Conservation (phyloP, 2,113 vertebrate genomes). For the Xenopus laevis region DNA sequence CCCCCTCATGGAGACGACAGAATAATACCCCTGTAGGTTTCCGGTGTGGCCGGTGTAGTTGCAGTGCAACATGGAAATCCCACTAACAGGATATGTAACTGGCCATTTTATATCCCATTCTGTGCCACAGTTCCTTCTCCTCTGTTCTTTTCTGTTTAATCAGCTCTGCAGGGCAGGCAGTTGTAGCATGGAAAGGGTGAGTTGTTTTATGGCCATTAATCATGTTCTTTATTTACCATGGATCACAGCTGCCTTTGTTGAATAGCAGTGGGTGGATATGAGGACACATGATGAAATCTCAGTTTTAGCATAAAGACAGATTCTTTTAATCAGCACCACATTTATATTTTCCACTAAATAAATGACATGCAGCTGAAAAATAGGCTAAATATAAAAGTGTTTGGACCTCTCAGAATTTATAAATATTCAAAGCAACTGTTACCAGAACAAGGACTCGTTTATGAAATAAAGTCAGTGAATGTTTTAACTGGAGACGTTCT, state of each 20-base stretch:
- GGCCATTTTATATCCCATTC: too few species aligned
- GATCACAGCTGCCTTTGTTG: neutral
- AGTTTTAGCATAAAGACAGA: neutral
- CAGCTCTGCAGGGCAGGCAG: too few species aligned
- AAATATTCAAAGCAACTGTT: too few species aligned
- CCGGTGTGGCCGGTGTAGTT: too few species aligned
- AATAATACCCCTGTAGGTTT: neutral
- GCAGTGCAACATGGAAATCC: too few species aligned
- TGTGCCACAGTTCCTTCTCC: too few species aligned
- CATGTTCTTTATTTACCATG: neutral
- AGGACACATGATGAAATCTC: neutral
- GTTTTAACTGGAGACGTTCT: too few species aligned
- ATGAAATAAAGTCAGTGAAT: too few species aligned
- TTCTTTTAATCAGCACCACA: neutral
- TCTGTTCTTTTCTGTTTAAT: too few species aligned
- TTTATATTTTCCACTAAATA: neutral
- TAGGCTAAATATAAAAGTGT: neutral
- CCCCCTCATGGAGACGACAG: neutral
- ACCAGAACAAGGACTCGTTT: too few species aligned
- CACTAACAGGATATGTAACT: too few species aligned
- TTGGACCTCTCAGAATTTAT: neutral
- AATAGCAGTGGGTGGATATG: neutral
- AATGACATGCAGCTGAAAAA: neutral
- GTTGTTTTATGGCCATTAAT: neutral
- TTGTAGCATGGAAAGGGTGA: neutral